phyloP scores from a whole-genome alignment of 2,113 vertebrate species.

The Heloderma charlesbogerti region DNA sequence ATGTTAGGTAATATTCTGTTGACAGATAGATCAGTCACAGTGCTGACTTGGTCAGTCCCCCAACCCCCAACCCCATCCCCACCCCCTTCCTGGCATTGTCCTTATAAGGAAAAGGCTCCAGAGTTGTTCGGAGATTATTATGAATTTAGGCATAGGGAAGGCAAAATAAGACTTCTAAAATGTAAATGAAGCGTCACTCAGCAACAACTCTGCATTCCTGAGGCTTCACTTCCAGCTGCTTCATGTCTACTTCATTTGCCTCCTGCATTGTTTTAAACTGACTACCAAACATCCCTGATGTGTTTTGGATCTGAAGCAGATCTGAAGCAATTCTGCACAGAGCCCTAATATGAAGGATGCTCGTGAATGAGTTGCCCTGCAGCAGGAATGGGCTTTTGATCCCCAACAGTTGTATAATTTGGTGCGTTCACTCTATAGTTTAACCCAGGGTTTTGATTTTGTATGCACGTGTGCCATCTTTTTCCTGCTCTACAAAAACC shows the following conservation, averaged over 20 bases:
- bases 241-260: not conserved
- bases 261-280: too few species aligned
- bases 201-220: too few species aligned
- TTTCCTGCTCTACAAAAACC: not conserved
- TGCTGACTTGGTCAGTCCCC: not conserved
- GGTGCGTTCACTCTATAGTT: not conserved
- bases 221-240: not conserved
- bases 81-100: not conserved
- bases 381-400: not conserved
- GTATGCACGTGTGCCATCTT: not conserved
- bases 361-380: not conserved
- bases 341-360: not conserved
- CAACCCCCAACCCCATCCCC: too few species aligned
- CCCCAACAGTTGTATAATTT: not conserved
- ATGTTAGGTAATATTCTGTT: not conserved
- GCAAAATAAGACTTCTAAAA: not conserved
- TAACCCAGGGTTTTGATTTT: not conserved
- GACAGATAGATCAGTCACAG: not conserved
- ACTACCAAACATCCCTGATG: not conserved
- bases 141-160: not conserved
- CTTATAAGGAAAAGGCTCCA: not conserved
- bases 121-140: not conserved
- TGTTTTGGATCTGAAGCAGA: not conserved
- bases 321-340: not conserved
- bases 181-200: not conserved